Evolutionary conservation across 2,797 vertebrate species (phyloP).

Genomic region (Sebastes trivittatus): DNA sequence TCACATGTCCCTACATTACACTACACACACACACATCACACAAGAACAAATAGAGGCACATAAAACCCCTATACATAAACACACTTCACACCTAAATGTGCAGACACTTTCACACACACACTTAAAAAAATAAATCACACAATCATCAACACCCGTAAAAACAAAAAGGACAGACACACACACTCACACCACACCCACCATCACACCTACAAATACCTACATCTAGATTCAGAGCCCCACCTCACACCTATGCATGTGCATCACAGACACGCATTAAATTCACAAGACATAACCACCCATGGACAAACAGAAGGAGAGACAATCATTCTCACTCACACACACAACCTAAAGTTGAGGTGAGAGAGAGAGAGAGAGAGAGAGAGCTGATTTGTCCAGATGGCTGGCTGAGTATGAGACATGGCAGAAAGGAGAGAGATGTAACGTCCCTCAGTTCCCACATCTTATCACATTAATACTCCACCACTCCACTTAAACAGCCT

Average conservation of each 20-base stretch:
- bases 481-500: slow-evolving; percentile 87
- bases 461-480: slow-evolving; percentile 86
- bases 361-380: slow-evolving; percentile 82
- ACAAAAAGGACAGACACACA: slow-evolving; percentile 35
- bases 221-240: slow-evolving; percentile 47
- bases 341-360: slow-evolving; percentile 85
- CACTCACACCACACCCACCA: slow-evolving; percentile 56
- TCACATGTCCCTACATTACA: slow-evolving; percentile 55
- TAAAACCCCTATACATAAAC: slow-evolving; percentile 26
- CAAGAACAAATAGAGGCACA: slow-evolving; percentile 24
- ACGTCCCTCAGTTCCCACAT: slow-evolving; percentile 88
- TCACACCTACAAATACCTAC: slow-evolving; percentile 52
- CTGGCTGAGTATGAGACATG: slow-evolving; percentile 91
- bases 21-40: neutral
- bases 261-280: slow-evolving; percentile 50
- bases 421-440: slow-evolving; percentile 88
- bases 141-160: slow-evolving; percentile 47
- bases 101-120: slow-evolving; percentile 46
- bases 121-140: slow-evolving; percentile 30
- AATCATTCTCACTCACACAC: slow-evolving; percentile 59
- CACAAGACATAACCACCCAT: slow-evolving; percentile 49
- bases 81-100: slow-evolving; percentile 55
- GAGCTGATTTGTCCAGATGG: slow-evolving; percentile 89
- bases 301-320: slow-evolving; percentile 62
- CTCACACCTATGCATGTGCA: slow-evolving; percentile 48